phyloP scores from a whole-genome alignment of 2,888 invertebrate species.

The Orchesella flavescens region DNA sequence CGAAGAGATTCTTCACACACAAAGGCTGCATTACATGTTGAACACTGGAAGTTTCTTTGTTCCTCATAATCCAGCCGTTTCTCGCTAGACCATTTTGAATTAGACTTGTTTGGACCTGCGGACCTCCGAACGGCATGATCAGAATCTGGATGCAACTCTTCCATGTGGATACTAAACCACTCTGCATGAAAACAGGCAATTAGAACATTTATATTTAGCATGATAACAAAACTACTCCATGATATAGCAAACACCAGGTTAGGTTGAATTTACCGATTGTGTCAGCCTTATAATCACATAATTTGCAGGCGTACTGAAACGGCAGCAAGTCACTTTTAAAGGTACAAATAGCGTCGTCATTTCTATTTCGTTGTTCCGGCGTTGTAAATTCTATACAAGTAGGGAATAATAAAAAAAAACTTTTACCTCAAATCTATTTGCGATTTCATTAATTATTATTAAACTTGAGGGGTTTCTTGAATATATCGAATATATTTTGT shows the following conservation, averaged over 20 bases:
- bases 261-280: constrained; percentile 50
- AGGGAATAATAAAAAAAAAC: neutral
- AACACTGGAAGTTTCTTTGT: constrained; percentile 73
- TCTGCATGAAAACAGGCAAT: constrained; percentile 49
- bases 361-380: neutral
- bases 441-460: no score
- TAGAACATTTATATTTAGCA: neutral
- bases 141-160: constrained; percentile 41
- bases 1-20: constrained; percentile 75
- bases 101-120: constrained; percentile 68
- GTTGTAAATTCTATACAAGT: constrained; percentile 1
- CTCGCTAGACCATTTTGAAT: constrained; percentile 21
- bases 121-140: neutral
- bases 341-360: neutral
- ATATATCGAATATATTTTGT: no score
- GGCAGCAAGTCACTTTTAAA: constrained; percentile 35
- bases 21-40: constrained; percentile 74
- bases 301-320: constrained; percentile 68
- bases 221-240: no score
- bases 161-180: constrained; percentile 60
- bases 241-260: no score
- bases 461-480: no score
- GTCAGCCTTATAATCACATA: constrained; percentile 61
- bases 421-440: no score
- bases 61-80: constrained; percentile 52